Evolutionary conservation across 2,888 invertebrate genomes (phyloP), one percentile per base, ranked within the genome.

Genomic region (Andrena minutula): DNA sequence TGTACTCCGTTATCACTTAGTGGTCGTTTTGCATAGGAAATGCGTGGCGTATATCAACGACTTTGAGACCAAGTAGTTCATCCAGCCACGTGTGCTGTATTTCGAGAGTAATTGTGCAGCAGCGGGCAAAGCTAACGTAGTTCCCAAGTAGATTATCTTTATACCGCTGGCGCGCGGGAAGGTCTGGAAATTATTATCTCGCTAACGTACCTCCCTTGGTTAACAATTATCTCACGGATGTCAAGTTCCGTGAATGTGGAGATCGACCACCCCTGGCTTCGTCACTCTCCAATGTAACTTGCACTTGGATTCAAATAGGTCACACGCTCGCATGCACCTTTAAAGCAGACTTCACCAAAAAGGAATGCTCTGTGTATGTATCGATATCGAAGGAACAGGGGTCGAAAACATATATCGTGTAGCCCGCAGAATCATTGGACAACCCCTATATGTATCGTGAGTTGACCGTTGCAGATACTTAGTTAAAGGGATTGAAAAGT

Each of bases 61-160:
- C 68, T 83, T 64, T 66, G 74, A 63, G 72, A 32, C 69, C 20
- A 56, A 85, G 69, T 76, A 76, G 56, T 70, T 72, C 79, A 66
- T 32, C 41, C 32, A 65, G 61, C 73, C 71, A 68, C 35, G 72
- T 66, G 61, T 65, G 60, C 71, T 47, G 32, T 78, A 81, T 75
- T 79, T 76, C 68, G 35, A 64, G 74, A 80, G 75, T 84, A 82
- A 81, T 84, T 79, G 68, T 60, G 7, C 69, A 41, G 56, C 26
- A 70, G 63, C 60, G 53, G 69, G 66, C 20, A 61, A 82, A 79
- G 65, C 74, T 65, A 73, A 65, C 72, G 64, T 60, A 83, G 63
- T 84, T 84, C 75, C 63, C 84, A 86, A 86, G 86, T 84, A 74
- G 86, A 86, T 86, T 84, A 86, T 75, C 84, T 82, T 86, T 84